Conservation (phyloP, 2,888 invertebrate species). For the Rhorus exstirpatorius region DNA sequence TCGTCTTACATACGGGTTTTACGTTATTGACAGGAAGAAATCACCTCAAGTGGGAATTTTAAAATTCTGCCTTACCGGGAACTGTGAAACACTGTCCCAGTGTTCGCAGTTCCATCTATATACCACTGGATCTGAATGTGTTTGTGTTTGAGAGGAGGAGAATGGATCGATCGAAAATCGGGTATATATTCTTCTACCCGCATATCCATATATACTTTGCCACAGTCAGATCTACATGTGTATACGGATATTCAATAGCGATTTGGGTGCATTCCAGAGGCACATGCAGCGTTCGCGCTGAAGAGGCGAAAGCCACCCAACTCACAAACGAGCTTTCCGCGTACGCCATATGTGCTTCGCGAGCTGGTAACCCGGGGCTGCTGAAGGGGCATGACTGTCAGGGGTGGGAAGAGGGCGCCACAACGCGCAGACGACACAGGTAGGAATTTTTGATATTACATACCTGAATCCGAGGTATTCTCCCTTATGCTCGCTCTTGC, state of each 20-base stretch:
- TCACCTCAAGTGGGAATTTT: background rate
- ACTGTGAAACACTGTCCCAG: background rate
- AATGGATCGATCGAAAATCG: conserved; percentile 67
- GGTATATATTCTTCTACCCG: conserved; percentile 1
- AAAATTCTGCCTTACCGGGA: background rate
- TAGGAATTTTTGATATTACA: conserved; percentile 84
- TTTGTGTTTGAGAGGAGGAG: background rate
- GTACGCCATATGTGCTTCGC: conserved; percentile 63
- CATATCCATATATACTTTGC: conserved; percentile 36
- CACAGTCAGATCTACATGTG: background rate
- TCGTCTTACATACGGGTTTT: too few relatives aligned
- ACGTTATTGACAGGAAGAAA: background rate
- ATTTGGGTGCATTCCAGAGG: conserved; percentile 61
- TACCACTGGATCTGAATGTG: background rate
- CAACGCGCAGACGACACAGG: conserved; percentile 77
- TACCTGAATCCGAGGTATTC: conserved; percentile 81
- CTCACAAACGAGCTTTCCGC: conserved; percentile 65
- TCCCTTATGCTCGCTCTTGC: conserved; percentile 58
- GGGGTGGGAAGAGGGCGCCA: conserved; percentile 54
- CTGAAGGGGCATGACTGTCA: conserved; percentile 28
- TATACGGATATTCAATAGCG: conserved; percentile 29
- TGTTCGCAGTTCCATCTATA: background rate
- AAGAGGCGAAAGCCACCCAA: conserved; percentile 64
- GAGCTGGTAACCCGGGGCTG: conserved; percentile 68
- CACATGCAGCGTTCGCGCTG: conserved; percentile 33